These are phyloP conservation scores for Sebastes itinus DNA, from an alignment of 2,797 vertebrate species.

Conservation along the genomic window DNA sequence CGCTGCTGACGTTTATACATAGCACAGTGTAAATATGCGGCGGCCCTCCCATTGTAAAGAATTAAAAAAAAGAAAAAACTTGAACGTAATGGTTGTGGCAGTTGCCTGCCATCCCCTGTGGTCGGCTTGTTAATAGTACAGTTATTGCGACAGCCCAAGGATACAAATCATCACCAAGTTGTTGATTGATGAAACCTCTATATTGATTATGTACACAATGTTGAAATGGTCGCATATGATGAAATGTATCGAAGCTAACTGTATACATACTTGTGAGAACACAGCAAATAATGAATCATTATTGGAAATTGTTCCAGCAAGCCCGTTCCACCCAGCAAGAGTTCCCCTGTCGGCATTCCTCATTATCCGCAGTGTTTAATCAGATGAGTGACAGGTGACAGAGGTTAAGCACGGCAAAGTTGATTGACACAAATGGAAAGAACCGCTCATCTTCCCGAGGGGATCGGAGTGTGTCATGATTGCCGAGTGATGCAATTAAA, in stretches of 20 bases:
- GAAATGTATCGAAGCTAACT: neutral
- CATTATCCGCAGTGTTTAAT: constrained; percentile 55
- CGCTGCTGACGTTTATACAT: no score
- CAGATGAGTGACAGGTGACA: constrained; percentile 70
- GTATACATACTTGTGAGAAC: neutral
- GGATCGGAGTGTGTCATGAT: constrained; percentile 54
- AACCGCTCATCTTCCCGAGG: constrained; percentile 37
- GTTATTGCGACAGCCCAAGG: neutral
- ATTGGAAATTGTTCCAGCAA: constrained; percentile 18
- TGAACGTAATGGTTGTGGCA: no score
- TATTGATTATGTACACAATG: neutral
- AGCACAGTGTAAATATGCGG: no score
- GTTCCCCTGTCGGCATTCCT: constrained; percentile 34
- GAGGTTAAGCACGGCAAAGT: constrained; percentile 63
- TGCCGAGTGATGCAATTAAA: constrained; percentile 72
- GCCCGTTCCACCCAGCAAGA: neutral
- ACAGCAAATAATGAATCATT: neutral
- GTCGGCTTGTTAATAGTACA: no score
- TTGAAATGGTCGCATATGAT: neutral
- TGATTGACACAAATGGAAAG: constrained; percentile 70
- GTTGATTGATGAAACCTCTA: neutral
- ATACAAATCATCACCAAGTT: neutral
- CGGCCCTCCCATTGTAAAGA: no score
- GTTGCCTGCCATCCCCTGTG: no score
- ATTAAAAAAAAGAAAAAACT: no score